Evolutionary conservation across 1,140 invertebrate species (phyloP).

Genomic region (Gryon sp.): DNA sequence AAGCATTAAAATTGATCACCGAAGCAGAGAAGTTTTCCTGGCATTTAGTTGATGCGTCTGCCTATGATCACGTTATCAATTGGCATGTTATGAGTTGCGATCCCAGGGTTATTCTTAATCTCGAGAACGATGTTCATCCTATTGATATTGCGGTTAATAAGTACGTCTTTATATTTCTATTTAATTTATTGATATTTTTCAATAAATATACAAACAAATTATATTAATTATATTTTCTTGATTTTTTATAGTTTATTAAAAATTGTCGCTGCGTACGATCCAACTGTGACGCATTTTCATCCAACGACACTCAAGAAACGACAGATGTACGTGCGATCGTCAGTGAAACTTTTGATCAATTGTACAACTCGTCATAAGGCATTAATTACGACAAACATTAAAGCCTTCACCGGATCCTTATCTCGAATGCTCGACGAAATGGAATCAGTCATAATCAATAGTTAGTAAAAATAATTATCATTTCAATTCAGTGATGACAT

Average conservation of each 20-base stretch:
- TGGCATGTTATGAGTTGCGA: conserved; percentile 90
- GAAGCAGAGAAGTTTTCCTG: conserved; percentile 85
- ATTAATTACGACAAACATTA: conserved; percentile 77
- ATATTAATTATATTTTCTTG: conserved; percentile 16
- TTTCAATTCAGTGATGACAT: not conserved
- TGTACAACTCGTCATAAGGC: conserved; percentile 81
- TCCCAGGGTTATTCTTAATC: conserved; percentile 83
- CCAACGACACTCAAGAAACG: conserved; percentile 81
- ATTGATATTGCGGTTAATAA: conserved; percentile 80
- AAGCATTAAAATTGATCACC: conserved; percentile 80
- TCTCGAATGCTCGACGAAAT: conserved; percentile 82
- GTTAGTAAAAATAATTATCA: conserved; percentile 73
- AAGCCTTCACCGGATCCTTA: conserved; percentile 80
- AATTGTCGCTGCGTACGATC: conserved; percentile 81
- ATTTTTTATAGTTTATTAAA: conserved; percentile 81
- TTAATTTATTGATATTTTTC: no score
- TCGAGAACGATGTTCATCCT: conserved; percentile 75
- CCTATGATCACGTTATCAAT: conserved; percentile 85
- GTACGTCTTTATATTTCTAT: no score
- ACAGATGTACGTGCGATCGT: conserved; percentile 82
- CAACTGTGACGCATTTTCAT: conserved; percentile 75
- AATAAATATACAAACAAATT: no score
- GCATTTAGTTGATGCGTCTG: conserved; percentile 84
- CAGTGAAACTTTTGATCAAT: conserved; percentile 82
- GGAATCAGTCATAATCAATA: conserved; percentile 80